Evolutionary conservation across 2,888 invertebrate genomes (phyloP).

Genomic region (Drosophila fulvimacula): DNA sequence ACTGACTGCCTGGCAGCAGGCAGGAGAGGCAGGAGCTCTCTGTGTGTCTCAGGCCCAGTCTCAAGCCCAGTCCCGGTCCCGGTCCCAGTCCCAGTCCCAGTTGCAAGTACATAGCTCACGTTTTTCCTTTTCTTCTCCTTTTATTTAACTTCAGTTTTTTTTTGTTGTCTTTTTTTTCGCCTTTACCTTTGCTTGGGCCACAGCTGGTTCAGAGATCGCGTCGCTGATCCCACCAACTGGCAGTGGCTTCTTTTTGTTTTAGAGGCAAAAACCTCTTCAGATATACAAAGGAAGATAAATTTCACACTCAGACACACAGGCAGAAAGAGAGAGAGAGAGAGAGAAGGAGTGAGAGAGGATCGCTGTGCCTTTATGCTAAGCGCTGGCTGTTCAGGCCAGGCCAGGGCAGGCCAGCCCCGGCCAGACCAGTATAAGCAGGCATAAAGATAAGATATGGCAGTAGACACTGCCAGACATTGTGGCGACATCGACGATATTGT

Average conservation of each 20-base stretch:
- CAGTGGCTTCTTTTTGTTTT: slow-evolving; percentile 65
- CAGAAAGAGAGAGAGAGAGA: slow-evolving; percentile 18
- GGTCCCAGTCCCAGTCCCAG: slow-evolving; percentile 29
- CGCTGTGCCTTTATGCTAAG: slow-evolving; percentile 63
- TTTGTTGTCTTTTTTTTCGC: slow-evolving; percentile 1
- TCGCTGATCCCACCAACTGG: slow-evolving; percentile 59
- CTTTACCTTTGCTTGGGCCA: slow-evolving; percentile 40
- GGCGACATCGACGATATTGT: slow-evolving; percentile 77
- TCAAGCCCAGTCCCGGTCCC: slow-evolving; percentile 33
- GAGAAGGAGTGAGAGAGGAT: slow-evolving; percentile 30
- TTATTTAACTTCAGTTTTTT: slow-evolving; percentile 32
- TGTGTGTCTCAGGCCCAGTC: slow-evolving; percentile 28
- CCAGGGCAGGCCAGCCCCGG: slow-evolving; percentile 22
- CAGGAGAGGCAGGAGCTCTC: slow-evolving; percentile 61
- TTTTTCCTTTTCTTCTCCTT: slow-evolving; percentile 63
- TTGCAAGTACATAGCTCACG: slow-evolving; percentile 71
- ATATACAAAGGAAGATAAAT: slow-evolving; percentile 82
- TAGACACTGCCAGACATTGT: slow-evolving; percentile 82
- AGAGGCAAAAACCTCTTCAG: slow-evolving; percentile 77
- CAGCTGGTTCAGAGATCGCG: slow-evolving; percentile 68
- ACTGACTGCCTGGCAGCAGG: slow-evolving; percentile 48
- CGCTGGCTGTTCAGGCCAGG: slow-evolving; percentile 55
- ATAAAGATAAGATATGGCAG: slow-evolving; percentile 83
- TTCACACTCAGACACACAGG: slow-evolving; percentile 60
- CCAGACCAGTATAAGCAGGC: slow-evolving; percentile 16